These are phyloP conservation scores for Ylistrum balloti DNA, from an alignment of 1,140 invertebrate species.

Conservation along the genomic window DNA sequence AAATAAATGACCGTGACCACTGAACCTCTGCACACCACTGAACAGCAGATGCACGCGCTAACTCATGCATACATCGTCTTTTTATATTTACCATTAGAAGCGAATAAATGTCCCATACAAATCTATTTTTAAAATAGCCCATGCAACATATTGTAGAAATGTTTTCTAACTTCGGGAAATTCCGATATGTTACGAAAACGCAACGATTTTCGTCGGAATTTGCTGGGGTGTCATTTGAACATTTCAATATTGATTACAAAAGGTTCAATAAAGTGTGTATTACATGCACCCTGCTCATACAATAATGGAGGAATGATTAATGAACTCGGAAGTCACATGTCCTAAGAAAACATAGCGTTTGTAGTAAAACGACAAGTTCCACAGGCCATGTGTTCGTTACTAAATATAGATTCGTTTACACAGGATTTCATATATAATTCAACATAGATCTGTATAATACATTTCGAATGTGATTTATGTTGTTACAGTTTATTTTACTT, in stretches of 20 bases:
- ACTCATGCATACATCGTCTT: conserved; percentile 7
- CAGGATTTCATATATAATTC: no score
- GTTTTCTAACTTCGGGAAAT: no score
- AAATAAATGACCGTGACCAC: background rate
- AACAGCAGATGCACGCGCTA: conserved; percentile 22
- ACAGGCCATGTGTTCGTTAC: no score
- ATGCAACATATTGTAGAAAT: background rate
- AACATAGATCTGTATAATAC: background rate
- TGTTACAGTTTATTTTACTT: background rate
- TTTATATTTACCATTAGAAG: background rate
- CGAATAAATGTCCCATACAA: background rate
- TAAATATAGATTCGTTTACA: no score
- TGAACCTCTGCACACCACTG: background rate
- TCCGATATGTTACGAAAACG: background rate
- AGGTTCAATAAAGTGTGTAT: no score
- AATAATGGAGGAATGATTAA: background rate
- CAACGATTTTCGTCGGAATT: no score
- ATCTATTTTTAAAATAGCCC: background rate
- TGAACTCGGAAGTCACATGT: no score
- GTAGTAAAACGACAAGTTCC: no score
- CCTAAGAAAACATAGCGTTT: no score
- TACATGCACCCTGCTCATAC: background rate
- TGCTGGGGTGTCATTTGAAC: no score
- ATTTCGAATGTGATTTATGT: background rate
- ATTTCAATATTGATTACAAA: no score